phyloP scores from a whole-genome alignment of 2,888 invertebrate genomes.

The Andrena praecox region DNA sequence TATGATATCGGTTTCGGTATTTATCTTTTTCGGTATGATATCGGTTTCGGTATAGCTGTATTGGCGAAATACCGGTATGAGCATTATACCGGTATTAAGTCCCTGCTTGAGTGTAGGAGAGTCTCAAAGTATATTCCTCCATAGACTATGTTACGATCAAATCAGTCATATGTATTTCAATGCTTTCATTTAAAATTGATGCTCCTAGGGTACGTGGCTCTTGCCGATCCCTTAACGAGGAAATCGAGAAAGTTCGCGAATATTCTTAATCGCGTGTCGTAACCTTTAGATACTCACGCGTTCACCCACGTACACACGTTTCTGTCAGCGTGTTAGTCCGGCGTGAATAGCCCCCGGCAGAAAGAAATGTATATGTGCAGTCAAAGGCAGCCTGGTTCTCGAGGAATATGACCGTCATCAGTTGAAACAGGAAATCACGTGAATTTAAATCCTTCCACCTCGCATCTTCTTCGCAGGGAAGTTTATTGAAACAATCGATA shows the following conservation, averaged over 20 bases:
- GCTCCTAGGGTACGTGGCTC: not conserved
- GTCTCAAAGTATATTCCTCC: too few species aligned
- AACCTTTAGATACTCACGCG: slow-evolving; percentile 31
- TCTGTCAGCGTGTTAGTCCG: slow-evolving; percentile 2
- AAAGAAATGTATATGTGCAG: slow-evolving; percentile 7
- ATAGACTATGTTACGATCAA: not conserved
- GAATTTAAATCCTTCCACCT: slow-evolving; percentile 44
- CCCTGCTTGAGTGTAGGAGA: too few species aligned
- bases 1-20: too few species aligned
- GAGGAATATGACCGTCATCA: slow-evolving; percentile 49
- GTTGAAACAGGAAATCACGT: slow-evolving; percentile 49
- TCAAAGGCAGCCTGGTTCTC: slow-evolving; percentile 30
- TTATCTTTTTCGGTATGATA: too few species aligned
- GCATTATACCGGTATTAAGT: too few species aligned
- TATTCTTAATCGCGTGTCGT: slow-evolving; percentile 47
- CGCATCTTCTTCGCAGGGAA: slow-evolving; percentile 17
- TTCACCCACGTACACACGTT: slow-evolving; percentile 17
- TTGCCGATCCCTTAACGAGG: slow-evolving; percentile 5
- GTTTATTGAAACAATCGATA: slow-evolving; percentile 11
- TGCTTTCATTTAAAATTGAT: not conserved
- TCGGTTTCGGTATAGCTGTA: too few species aligned
- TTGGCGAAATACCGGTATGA: too few species aligned
- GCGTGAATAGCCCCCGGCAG: slow-evolving; percentile 33
- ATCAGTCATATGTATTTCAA: not conserved
- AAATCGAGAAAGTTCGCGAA: slow-evolving; percentile 49